Evolutionary conservation across 2,797 vertebrate species (phyloP), one percentile per base, ranked within the genome.

Genomic region (Sitta carolinensis): DNA sequence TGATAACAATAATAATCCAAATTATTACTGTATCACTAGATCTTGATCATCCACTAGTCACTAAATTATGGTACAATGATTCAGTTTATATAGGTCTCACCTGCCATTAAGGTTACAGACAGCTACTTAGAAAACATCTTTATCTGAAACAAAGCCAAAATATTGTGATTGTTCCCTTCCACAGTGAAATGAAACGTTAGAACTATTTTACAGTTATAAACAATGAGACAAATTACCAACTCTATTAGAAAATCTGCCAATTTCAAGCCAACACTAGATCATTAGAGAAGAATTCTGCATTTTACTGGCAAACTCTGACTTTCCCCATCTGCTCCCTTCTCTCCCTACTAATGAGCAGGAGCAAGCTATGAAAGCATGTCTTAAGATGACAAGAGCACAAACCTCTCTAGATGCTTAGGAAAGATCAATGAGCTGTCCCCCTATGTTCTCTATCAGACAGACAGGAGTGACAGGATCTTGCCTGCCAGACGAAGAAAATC

Each of bases 91-190:
- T 21, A 66, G 87, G 70, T 81, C 79, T 76, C 57, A 54, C 62
- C 16, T 76, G 50, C 34, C 59, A 63, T 62, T 40, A 54, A 61
- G 72, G 75, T 83, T 90, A 74, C 32, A 72, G 34, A 64, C 36
- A 88, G 34, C 18, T 55, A 50, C 50, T 76, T 57, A 50, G 17
- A 76, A 92, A 79, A 52, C 8, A 32, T 61, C 55, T 89, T 84
- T 48, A 42, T 38, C 26, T 62, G 27, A 87, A 77, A 55, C 42
- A 89, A 67, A 90, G 84, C 78, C 75, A 89, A 68, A 92, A 81
- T 94, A 90, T 87, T 92, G 67, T 89, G 57, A 90, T 89, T 77
- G 51, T 45, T 93, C 74, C 54, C 75, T 80, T 93, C 34, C 64
- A 87, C 58, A 67, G 38, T 4, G 2, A 91, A 92, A 77, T 16